Evolutionary conservation across 37 sponge, comb jelly and placozoan species (phyloP), one percentile per base, ranked within the genome.

Genomic region (Beroe forskalii): DNA sequence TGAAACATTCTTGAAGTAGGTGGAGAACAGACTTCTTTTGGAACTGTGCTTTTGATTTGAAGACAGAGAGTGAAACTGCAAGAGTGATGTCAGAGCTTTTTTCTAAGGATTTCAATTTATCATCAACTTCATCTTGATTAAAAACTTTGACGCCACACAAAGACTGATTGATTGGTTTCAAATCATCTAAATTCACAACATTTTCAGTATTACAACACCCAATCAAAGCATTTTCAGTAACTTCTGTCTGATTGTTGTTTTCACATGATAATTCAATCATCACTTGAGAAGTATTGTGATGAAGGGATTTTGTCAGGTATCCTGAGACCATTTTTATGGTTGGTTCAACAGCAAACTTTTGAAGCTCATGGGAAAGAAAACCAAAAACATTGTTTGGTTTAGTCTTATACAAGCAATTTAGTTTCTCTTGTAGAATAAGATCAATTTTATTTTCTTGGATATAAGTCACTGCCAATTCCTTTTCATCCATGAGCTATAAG

Each of bases 401-500:
- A 9, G 27, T 43, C 30, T 17, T 80, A 24, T 80, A 80, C 55
- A 80, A 44, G 4, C 17, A 12, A 25, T 80, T 80, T 23, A 80
- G 86, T 2, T 22, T 41, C 27, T 80, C n/a, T 23, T 80, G 86
- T n/a, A 80, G 55, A 25, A 44, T 43, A 20, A 44, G n/a, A 27
- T 41, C 55, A 25, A 80, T 80, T 22, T 42, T 80, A 37, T 80
- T 8, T 1, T 80, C 86, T 25, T 44, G 28, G 19, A 80, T 80
- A 25, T 44, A 80, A 0, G 43, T 2, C 1, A 80, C 86, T 41
- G 86, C 86, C 31, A 33, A 33, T 27, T 42, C 55, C 30, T 80
- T 80, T 25, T 80, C 86, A 25, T 80, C 86, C 86, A 80, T 80
- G 66, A 64, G n/a, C n/a, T n/a, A n/a, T n/a, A n/a, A n/a, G n/a